These are phyloP conservation scores for Anas flavirostris DNA, from an alignment of 2,797 vertebrate genomes.

Conservation along the genomic window DNA sequence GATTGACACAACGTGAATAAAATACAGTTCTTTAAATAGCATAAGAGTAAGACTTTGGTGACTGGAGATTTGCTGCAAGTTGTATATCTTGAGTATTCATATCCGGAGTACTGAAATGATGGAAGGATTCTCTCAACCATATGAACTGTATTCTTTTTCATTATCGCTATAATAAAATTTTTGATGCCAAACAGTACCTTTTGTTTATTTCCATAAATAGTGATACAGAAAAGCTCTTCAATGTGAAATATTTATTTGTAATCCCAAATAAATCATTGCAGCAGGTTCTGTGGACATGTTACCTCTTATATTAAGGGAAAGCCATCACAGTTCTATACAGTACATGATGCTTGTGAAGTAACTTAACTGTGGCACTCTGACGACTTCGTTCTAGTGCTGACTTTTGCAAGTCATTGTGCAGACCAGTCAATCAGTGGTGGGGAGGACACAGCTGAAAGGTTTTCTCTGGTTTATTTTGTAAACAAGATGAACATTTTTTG, in stretches of 20 bases:
- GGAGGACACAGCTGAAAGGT: neutral
- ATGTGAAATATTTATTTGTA: slow-evolving; percentile 31
- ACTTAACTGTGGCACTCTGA: neutral
- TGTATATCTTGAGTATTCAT: neutral
- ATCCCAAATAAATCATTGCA: neutral
- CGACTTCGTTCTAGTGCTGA: neutral
- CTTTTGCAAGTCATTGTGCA: neutral
- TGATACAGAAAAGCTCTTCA: neutral
- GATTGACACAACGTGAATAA: neutral
- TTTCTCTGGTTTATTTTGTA: neutral
- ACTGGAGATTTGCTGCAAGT: slow-evolving; percentile 1
- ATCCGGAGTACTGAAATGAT: neutral
- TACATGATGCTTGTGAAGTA: neutral
- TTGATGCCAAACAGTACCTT: neutral
- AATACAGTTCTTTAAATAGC: neutral
- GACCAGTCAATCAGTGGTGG: neutral
- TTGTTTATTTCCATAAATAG: neutral
- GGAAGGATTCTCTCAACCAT: neutral
- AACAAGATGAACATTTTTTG: neutral
- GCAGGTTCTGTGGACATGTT: neutral
- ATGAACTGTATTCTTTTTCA: neutral
- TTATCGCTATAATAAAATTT: neutral
- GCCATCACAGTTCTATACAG: neutral
- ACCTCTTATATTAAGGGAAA: neutral
- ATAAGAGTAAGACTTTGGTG: neutral